Evolutionary conservation across 2,797 vertebrate genomes (phyloP).

Genomic region (Neostethus bicornis): DNA sequence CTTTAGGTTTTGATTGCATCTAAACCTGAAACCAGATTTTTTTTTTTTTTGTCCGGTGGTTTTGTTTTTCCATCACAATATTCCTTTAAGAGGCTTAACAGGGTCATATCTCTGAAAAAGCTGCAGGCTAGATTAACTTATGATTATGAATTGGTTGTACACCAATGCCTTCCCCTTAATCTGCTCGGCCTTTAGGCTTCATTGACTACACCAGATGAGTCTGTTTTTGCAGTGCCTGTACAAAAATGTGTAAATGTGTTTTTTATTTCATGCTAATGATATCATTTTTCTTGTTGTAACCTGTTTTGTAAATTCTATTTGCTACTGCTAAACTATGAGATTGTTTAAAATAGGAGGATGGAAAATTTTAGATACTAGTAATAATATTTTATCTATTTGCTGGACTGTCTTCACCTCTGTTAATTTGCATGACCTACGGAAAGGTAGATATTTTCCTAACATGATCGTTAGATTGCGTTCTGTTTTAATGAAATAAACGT

Average conservation of each 20-base stretch:
- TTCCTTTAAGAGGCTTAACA: slow-evolving; percentile 70
- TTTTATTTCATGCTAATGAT: slow-evolving; percentile 41
- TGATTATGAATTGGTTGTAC: slow-evolving; percentile 62
- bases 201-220: slow-evolving; percentile 57
- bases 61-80: slow-evolving; percentile 37
- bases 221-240: slow-evolving; percentile 69
- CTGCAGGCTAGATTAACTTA: slow-evolving; percentile 44
- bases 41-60: slow-evolving; percentile 22
- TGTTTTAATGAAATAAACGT: slow-evolving; percentile 48
- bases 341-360: slow-evolving; percentile 20
- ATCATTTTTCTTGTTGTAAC: slow-evolving; percentile 33
- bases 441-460: slow-evolving; percentile 48
- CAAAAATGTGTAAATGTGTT: slow-evolving; percentile 35
- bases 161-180: slow-evolving; percentile 50
- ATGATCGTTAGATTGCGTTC: slow-evolving; percentile 36
- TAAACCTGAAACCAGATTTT: slow-evolving; percentile 12
- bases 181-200: slow-evolving; percentile 46
- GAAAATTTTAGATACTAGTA: slow-evolving; percentile 36
- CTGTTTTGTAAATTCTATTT: slow-evolving; percentile 46
- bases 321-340: slow-evolving; percentile 25
- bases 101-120: slow-evolving; percentile 29
- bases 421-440: slow-evolving; percentile 13
- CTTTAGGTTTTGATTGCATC: neutral
- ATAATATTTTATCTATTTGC: slow-evolving; percentile 25
- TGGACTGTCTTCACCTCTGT: slow-evolving; percentile 22